These are phyloP conservation scores for Druon quercuslanigerum DNA, from an alignment of 1,140 invertebrate species.

Conservation along the genomic window DNA sequence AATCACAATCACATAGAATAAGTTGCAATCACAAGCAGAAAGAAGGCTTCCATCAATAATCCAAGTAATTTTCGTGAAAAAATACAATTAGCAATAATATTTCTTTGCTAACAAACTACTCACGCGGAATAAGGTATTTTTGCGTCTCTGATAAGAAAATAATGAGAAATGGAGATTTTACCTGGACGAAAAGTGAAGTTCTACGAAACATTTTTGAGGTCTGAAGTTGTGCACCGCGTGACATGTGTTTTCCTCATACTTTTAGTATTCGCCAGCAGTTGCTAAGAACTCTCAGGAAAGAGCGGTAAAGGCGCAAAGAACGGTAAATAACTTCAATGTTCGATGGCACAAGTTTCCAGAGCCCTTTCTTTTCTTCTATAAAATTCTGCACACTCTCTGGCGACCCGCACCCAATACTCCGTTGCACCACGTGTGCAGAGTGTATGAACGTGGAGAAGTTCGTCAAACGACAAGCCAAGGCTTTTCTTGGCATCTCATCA, in stretches of 20 bases:
- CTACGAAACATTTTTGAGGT: neutral
- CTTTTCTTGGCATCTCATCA: conserved; percentile 16
- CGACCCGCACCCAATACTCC: neutral
- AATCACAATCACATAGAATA: too few relatives aligned
- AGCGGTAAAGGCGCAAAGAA: conserved; percentile 31
- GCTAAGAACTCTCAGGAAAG: neutral
- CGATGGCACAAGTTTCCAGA: conserved; percentile 18
- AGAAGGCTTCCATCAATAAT: too few relatives aligned
- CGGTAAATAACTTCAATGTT: conserved; percentile 48
- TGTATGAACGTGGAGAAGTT: neutral
- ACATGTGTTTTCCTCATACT: conserved; percentile 11
- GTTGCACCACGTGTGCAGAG: neutral
- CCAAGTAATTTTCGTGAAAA: too few relatives aligned
- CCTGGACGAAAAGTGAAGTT: neutral
- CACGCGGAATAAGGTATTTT: too few relatives aligned
- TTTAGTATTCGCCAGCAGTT: conserved; percentile 12
- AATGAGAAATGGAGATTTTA: neutral
- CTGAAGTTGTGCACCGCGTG: conserved; percentile 16
- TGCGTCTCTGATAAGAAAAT: too few relatives aligned
- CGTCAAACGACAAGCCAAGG: neutral
- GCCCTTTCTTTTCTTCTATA: neutral
- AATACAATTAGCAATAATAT: too few relatives aligned
- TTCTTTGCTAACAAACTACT: too few relatives aligned
- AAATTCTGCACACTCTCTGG: neutral
- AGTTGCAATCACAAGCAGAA: too few relatives aligned